phyloP scores from a whole-genome alignment of 2,113 vertebrate species.

The Taxidea taxus region DNA sequence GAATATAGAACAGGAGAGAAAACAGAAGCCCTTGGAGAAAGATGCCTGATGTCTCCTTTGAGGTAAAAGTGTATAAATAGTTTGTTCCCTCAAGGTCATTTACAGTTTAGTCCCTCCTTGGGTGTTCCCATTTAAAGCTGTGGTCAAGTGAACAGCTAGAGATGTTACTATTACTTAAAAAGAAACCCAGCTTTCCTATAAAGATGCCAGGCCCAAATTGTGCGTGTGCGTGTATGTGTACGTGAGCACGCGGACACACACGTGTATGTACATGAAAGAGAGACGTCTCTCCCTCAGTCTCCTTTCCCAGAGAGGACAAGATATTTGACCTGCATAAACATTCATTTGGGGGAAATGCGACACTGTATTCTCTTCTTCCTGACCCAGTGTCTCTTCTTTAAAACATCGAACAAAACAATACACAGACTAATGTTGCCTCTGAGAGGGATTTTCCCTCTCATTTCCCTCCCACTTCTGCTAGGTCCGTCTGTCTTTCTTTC shows the following conservation, averaged over 20 bases:
- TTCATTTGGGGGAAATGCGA: constrained; percentile 27
- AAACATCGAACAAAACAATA: constrained; percentile 69
- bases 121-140: constrained; percentile 44
- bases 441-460: constrained; percentile 45
- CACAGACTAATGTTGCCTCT: constrained; percentile 62
- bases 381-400: constrained; percentile 36
- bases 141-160: constrained; percentile 7
- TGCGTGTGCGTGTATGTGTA: background rate
- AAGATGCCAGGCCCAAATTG: background rate
- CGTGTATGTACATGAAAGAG: background rate
- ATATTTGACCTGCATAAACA: background rate
- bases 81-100: constrained; percentile 26
- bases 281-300: background rate
- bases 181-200: constrained; percentile 2
- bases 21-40: background rate
- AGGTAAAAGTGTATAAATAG: background rate
- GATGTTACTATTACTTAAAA: constrained; percentile 47
- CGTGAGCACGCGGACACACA: background rate
- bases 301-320: background rate
- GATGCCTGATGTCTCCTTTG: background rate
- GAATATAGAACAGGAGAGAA: background rate
- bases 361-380: background rate
- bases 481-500: constrained; percentile 2
- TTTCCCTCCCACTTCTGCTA: background rate
- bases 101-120: constrained; percentile 1